A percentile compares a stretch with the other conserved stretches of the same genome.
Conservation (phyloP, 1,140 invertebrate species). For the Drosophila erecta region DNA sequence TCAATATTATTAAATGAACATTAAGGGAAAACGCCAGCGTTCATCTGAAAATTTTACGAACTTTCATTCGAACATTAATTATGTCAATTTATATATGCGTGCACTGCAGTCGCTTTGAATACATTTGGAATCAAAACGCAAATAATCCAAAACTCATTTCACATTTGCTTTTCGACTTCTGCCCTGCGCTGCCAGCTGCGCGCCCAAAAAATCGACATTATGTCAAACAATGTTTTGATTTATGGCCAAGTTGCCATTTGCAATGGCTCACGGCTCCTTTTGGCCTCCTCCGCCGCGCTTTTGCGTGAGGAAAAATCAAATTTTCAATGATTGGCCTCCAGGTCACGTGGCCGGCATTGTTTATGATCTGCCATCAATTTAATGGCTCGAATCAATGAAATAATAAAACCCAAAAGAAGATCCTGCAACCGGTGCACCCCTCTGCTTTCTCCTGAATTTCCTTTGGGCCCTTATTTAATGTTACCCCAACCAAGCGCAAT, state of each 20-base stretch:
- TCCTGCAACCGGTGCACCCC: conserved; percentile 8
- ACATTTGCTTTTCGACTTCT: conserved; percentile 25
- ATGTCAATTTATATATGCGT: conserved; percentile 25
- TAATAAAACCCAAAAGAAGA: conserved; percentile 24
- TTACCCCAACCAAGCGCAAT: no score
- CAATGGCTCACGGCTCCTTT: conserved; percentile 2
- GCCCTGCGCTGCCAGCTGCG: conserved; percentile 46
- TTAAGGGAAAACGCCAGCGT: no score
- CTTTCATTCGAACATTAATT: background rate
- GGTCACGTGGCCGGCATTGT: conserved; percentile 54
- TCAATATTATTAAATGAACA: no score
- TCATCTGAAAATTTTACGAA: background rate
- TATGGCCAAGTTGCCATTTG: conserved; percentile 53
- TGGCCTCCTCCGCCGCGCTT: background rate
- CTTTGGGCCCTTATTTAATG: no score
- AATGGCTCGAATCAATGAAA: conserved; percentile 64
- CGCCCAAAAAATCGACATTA: conserved; percentile 62
- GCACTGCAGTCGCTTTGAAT: background rate
- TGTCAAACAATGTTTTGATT: conserved; percentile 66
- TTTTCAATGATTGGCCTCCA: conserved; percentile 61
- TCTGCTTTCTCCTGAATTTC: background rate
- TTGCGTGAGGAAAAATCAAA: conserved; percentile 57
- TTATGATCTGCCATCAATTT: conserved; percentile 68
- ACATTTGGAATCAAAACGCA: conserved; percentile 24
- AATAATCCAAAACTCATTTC: conserved; percentile 39